Evolutionary conservation across 2,113 vertebrate genomes (phyloP).

Genomic region (Arenaria interpres): DNA sequence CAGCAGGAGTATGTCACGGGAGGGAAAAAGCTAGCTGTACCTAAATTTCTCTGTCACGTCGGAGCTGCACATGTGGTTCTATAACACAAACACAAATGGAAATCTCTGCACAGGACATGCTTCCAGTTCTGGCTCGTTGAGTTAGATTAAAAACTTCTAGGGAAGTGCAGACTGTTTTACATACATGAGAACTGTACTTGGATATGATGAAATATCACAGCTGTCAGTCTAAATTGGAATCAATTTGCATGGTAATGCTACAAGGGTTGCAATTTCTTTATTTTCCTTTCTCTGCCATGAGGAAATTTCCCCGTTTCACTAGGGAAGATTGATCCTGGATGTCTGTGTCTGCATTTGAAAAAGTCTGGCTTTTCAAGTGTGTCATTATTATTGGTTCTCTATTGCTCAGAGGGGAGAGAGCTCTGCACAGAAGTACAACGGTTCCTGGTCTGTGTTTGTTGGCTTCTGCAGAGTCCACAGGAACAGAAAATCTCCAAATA

Average conservation of each 20-base stretch:
- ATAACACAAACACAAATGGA: not conserved
- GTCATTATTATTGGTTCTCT: not conserved
- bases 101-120: not conserved
- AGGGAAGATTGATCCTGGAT: not conserved
- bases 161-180: not conserved
- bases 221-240: slow-evolving; percentile 12
- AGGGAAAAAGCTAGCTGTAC: not conserved
- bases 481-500: not conserved
- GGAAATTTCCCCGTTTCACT: not conserved
- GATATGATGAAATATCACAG: slow-evolving; percentile 3
- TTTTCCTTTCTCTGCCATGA: not conserved
- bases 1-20: not conserved
- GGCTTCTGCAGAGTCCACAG: not conserved
- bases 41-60: not conserved
- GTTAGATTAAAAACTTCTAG: not conserved
- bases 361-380: not conserved
- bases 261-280: not conserved
- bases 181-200: not conserved
- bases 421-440: not conserved
- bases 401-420: not conserved
- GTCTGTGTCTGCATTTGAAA: not conserved
- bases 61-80: not conserved
- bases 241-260: slow-evolving; percentile 20
- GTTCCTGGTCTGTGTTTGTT: not conserved
- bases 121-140: not conserved